A percentile compares a stretch with the other conserved stretches of the same genome.
Evolutionary conservation across 53 echinoderm and acorn worm species (phyloP).

Genomic region (Luidia sarsii): DNA sequence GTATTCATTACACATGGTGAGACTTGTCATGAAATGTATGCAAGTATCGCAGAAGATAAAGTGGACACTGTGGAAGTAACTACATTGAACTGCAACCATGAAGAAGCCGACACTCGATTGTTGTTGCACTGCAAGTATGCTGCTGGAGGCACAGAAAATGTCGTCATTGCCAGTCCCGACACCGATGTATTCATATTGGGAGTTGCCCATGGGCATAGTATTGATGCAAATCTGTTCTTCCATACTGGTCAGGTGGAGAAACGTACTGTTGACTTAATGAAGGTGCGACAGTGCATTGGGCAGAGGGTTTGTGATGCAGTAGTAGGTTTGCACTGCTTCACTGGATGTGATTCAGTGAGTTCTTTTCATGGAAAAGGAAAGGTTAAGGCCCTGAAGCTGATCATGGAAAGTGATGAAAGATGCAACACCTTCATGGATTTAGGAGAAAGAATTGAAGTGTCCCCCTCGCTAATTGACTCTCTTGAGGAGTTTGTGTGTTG

Average conservation of each 20-base stretch:
- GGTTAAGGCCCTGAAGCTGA: conserved; percentile 13
- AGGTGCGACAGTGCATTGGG: conserved; percentile 6
- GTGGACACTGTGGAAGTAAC: background rate
- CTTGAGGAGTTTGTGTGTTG: conserved; percentile 51
- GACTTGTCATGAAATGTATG: conserved; percentile 29
- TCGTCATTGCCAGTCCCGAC: conserved; percentile 37
- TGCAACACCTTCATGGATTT: background rate
- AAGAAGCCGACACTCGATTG: conserved; percentile 41
- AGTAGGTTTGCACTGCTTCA: conserved; percentile 47
- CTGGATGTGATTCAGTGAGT: conserved; percentile 56
- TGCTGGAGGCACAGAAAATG: background rate
- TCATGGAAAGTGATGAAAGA: background rate
- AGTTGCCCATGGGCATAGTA: background rate
- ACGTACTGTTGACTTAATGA: conserved; percentile 28
- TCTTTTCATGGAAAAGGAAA: conserved; percentile 56
- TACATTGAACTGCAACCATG: conserved; percentile 37
- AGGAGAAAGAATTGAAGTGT: background rate
- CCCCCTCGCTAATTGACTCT: background rate
- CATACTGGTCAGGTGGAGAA: conserved; percentile 50
- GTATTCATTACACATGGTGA: conserved; percentile 35
- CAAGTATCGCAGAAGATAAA: background rate
- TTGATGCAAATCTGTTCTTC: conserved; percentile 23
- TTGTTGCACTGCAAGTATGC: background rate
- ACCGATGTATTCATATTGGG: conserved; percentile 49
- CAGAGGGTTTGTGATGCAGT: conserved; percentile 7